These are phyloP conservation scores for Halocynthia aurantium DNA, from an alignment of 23 tunicate genomes.

Conservation along the genomic window DNA sequence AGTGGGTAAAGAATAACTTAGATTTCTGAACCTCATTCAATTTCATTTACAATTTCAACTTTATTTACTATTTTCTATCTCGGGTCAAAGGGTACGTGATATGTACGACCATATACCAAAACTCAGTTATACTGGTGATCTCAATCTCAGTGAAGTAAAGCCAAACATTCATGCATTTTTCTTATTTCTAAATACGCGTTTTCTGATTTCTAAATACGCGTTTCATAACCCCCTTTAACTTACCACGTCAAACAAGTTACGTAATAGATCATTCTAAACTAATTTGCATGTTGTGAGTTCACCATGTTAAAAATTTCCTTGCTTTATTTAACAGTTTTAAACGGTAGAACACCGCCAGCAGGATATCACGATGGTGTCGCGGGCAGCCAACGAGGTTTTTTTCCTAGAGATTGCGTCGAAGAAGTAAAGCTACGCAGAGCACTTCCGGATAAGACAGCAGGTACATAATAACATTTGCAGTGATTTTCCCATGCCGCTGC, in stretches of 20 bases:
- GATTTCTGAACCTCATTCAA: too few species aligned
- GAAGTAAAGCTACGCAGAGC: slow-evolving; percentile 46
- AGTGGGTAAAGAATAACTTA: too few species aligned
- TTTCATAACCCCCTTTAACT: neutral
- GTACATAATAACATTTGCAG: neutral
- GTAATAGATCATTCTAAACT: neutral
- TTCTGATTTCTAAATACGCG: neutral
- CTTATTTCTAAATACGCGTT: neutral
- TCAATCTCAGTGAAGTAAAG: too few species aligned
- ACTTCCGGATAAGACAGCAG: slow-evolving; percentile 7
- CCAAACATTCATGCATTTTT: too few species aligned
- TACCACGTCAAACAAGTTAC: slow-evolving; percentile 6
- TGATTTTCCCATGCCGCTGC: too few species aligned
- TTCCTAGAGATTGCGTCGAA: slow-evolving; percentile 44
- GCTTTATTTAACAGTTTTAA: slow-evolving; percentile 4
- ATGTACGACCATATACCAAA: too few species aligned
- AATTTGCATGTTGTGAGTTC: too few species aligned
- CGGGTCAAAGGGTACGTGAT: too few species aligned
- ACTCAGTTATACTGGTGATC: too few species aligned
- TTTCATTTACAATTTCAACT: too few species aligned
- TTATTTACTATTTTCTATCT: too few species aligned
- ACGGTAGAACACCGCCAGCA: slow-evolving; percentile 9
- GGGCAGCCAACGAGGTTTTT: slow-evolving; percentile 21
- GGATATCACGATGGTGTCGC: slow-evolving; percentile 36
- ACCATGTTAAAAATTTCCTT: too few species aligned